Evolutionary conservation across 2,888 invertebrate species (phyloP).

Genomic region (Lacanobia wlatinum): DNA sequence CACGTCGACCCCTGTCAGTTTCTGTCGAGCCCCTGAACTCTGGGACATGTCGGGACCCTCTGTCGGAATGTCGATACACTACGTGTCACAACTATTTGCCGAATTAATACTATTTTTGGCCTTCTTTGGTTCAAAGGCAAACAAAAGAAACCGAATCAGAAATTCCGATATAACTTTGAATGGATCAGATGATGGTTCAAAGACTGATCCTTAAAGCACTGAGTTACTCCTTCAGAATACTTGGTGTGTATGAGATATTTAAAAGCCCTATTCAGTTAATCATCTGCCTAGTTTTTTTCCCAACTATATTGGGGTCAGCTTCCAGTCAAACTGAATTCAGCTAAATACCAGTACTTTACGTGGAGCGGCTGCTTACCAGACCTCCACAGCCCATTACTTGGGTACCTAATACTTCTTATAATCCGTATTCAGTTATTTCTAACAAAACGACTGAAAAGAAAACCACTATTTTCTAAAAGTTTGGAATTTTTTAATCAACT

Average conservation of each 20-base stretch:
- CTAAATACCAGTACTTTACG: too few relatives aligned
- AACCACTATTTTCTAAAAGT: not conserved
- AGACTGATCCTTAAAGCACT: not conserved
- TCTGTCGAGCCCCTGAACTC: slow-evolving; percentile 76
- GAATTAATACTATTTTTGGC: slow-evolving; percentile 44
- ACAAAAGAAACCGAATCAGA: not conserved
- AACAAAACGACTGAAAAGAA: too few relatives aligned
- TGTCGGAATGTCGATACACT: slow-evolving; percentile 84
- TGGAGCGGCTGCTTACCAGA: too few relatives aligned
- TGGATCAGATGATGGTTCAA: not conserved
- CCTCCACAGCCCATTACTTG: too few relatives aligned
- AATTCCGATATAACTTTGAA: not conserved
- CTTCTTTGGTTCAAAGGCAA: not conserved
- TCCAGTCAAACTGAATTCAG: too few relatives aligned
- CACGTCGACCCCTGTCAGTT: slow-evolving; percentile 88
- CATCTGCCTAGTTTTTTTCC: too few relatives aligned
- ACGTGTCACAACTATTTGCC: slow-evolving; percentile 76
- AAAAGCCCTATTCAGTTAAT: not conserved
- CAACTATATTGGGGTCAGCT: too few relatives aligned
- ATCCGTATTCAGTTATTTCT: too few relatives aligned
- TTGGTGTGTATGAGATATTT: not conserved
- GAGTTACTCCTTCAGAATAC: too few relatives aligned
- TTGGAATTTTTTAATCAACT: not conserved
- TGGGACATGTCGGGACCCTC: slow-evolving; percentile 69
- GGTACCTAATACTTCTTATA: too few relatives aligned